phyloP scores from a whole-genome alignment of 1,140 invertebrate species.

The Chironomus tepperi region DNA sequence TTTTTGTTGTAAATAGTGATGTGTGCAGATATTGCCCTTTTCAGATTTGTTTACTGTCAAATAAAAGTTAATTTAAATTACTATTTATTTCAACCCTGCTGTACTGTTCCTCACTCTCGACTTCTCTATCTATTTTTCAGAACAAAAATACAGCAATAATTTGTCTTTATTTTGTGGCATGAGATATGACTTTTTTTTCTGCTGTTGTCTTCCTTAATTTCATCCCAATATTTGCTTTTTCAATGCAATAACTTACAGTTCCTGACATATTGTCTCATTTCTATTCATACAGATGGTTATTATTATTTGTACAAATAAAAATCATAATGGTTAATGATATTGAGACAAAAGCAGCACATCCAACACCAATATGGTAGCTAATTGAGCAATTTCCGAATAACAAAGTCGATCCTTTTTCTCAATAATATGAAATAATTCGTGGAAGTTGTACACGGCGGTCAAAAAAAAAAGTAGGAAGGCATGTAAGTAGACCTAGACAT shows the following conservation, averaged over 20 bases:
- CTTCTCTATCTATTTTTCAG: background rate
- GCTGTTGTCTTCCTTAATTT: too few species aligned
- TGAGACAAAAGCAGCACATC: too few species aligned
- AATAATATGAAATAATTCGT: background rate
- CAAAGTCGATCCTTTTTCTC: background rate
- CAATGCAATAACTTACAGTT: background rate
- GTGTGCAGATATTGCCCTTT: background rate
- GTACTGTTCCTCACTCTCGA: too few species aligned
- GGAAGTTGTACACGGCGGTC: background rate
- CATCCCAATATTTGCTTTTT: background rate
- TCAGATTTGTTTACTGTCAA: constrained; percentile 20
- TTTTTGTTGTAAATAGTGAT: too few species aligned
- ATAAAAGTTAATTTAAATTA: constrained; percentile 24
- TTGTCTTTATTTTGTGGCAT: constrained; percentile 10
- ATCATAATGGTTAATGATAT: background rate
- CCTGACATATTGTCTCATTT: background rate
- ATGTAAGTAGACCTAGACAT: background rate
- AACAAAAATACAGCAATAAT: too few species aligned
- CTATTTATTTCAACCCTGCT: background rate
- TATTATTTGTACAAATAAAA: background rate
- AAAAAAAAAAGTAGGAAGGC: too few species aligned
- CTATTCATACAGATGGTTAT: constrained; percentile 1
- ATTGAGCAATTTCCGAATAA: background rate
- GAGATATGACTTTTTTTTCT: background rate
- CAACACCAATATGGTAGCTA: background rate